Base-by-base conservation (phyloP, 2,888 invertebrate species). In the Trichogramma evanescens region DNA sequence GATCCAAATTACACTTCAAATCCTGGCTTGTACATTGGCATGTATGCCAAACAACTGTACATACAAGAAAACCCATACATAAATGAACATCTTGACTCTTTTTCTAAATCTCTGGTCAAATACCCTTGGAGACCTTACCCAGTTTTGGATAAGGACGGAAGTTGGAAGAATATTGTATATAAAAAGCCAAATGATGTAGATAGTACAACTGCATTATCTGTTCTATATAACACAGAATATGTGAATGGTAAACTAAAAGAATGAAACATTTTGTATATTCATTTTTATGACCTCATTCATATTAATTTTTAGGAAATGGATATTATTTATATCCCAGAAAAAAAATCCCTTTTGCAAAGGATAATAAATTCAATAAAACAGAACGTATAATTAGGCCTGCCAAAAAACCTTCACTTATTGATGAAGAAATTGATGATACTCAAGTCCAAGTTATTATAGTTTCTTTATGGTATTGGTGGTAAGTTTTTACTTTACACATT, bases 11-110 rank as follows among this genome's bases (percentile, higher is more conserved):
- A 80, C 39, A 67, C 76, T 4, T 70, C 78, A 39, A 75, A 79
- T 58, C 91, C 92, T 0, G 83, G 88, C 0, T 80, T 94, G n/a
- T 94, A 93, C 76, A 80, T 94, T 55, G 93, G 93, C 56, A 88
- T 90, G 80, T 91, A 92, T 73, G 83, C 90, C 39, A 86, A 85
- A 70, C 93, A 93, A 81, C 84, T 89, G 66, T 81, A 80, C 61
- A 67, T 74, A 54, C 73, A 75, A 66, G 76, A 77, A 68, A 77
- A 74, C 62, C 56, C 65, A 42, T 63, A 66, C 49, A 62, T 62
- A 46, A 57, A 74, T 7, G 68, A 72, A 48, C 51, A 61, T n/a
- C 59, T 68, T 9, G 40, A 65, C 38, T 49, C 44, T 50, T 52
- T 50, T 8, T 43, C 62, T 45, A 42, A 52, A 43, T 26, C 26